These are phyloP conservation scores for Cairina moschata DNA, from an alignment of 2,113 vertebrate genomes.

Conservation along the genomic window DNA sequence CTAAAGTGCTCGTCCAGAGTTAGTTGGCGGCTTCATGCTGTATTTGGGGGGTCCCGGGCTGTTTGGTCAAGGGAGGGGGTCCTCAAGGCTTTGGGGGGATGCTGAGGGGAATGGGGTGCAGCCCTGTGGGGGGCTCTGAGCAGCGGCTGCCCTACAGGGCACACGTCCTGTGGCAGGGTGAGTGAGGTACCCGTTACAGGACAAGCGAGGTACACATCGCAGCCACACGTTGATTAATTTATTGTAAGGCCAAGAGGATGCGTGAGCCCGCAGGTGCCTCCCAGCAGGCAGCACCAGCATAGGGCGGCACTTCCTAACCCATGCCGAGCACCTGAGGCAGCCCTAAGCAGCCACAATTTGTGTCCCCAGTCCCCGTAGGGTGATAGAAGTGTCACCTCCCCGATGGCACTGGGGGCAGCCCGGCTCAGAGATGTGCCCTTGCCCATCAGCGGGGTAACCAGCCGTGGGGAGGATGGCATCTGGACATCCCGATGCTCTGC, in stretches of 20 bases:
- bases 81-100: too few relatives aligned
- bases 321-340: not conserved
- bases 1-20: too few relatives aligned
- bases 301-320: not conserved
- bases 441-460: rapidly evolving
- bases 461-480: not conserved
- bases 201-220: not conserved
- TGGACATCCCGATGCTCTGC: not conserved
- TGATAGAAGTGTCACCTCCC: not conserved
- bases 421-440: rapidly evolving
- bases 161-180: too few relatives aligned
- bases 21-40: too few relatives aligned
- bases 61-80: too few relatives aligned
- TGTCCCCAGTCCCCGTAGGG: not conserved
- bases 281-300: not conserved
- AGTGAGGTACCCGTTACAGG: too few relatives aligned
- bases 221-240: not conserved
- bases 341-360: not conserved
- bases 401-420: not conserved
- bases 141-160: too few relatives aligned
- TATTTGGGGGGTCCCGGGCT: too few relatives aligned
- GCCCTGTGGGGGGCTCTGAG: too few relatives aligned
- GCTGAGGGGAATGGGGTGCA: too few relatives aligned
- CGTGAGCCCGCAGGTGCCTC: not conserved
- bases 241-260: not conserved